phyloP scores from a whole-genome alignment of 2,888 invertebrate genomes.

The Agriopis leucophaearia region DNA sequence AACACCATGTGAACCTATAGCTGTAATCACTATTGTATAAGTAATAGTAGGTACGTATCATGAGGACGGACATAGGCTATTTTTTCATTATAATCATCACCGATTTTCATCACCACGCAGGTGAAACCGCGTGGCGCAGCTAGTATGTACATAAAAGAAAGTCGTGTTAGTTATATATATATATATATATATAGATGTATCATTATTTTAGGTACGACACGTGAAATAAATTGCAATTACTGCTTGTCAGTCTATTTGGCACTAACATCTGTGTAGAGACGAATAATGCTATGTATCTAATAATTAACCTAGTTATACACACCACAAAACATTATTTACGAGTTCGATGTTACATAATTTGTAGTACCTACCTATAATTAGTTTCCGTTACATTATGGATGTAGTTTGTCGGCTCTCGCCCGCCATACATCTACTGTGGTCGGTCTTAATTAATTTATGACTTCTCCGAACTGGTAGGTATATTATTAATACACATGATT shows the following conservation, averaged over 20 bases:
- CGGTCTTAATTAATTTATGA: constrained; percentile 26
- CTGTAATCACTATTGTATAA: too few species aligned
- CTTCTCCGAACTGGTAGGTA: not conserved
- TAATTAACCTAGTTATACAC: not conserved
- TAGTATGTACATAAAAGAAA: too few species aligned
- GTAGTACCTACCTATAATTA: not conserved
- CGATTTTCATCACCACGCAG: too few species aligned
- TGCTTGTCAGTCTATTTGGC: not conserved
- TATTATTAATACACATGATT: too few species aligned
- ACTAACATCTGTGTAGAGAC: not conserved
- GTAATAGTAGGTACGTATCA: too few species aligned
- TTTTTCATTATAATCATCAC: too few species aligned
- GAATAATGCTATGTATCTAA: too few species aligned
- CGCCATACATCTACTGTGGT: constrained; percentile 19
- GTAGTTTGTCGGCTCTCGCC: not conserved
- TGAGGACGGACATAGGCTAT: too few species aligned
- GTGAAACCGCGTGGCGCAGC: too few species aligned
- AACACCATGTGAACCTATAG: too few species aligned
- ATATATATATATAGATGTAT: too few species aligned
- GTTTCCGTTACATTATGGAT: constrained; percentile 20
- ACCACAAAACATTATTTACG: constrained; percentile 3
- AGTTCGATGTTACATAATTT: constrained; percentile 5
- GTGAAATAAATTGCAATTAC: not conserved
- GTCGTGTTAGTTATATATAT: too few species aligned
- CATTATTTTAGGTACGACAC: not conserved